Evolutionary conservation across 2,797 vertebrate genomes (phyloP), one percentile per base, ranked within the genome.

Genomic region (Manis pentadactyla): DNA sequence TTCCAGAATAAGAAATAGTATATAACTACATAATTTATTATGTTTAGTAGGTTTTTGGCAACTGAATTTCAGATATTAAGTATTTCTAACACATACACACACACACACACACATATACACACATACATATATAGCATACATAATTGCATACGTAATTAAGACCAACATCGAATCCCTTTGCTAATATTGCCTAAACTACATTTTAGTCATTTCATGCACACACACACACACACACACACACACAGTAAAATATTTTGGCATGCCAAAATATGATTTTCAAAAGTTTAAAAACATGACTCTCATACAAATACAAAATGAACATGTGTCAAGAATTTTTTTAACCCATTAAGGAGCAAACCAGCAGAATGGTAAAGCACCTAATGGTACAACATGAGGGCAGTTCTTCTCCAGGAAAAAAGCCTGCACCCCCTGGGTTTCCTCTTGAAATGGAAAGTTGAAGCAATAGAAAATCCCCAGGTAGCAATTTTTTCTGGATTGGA

Each of bases 251-350:
- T 79, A 82, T 51, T 94, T 64, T 86, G 2, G 34, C 87, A 78
- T 79, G 39, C 7, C 34, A 87, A 93, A 87, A 82, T 57, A 93
- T 25, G 79, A 73, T 34, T 83, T 89, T 75, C 7, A 63, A 61
- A 91, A 87, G 73, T 84, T 87, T 84, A 74, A 88, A 87, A 93
- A 68, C 37, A 87, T 57, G 34, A 63, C 10, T 92, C 4, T 94
- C 29, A 63, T 64, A 85, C 8, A 95, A 95, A 93, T 90, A 61
- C 53, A 74, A 93, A 96, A 74, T 57, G 39, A 93, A 25, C 11
- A 91, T 3, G 49, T 51, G 15, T 49, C 19, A 86, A 39, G 37
- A 5, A 93, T 57, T 64, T 87, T 53, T 71, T 42, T 64, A 84
- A 61, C 2, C 19, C 25, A 71, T 53, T 91, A 87, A 66, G 77